phyloP scores from a whole-genome alignment of 37 sponge, comb jelly and placozoan species.

The Dysidea cf. avara region DNA sequence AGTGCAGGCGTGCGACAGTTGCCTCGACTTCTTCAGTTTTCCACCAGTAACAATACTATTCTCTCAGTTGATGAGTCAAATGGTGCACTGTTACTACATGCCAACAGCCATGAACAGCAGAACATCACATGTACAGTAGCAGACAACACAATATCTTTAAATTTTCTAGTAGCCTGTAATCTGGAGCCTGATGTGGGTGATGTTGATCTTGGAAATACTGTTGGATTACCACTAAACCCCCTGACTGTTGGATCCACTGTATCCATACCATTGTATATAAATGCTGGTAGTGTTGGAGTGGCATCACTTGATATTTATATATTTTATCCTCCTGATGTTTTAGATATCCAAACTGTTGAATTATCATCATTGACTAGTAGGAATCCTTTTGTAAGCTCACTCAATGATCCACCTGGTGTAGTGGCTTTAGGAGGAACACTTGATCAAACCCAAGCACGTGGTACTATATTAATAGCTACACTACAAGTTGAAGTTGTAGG shows the following conservation, averaged over 20 bases:
- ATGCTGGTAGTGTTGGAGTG: constrained; percentile 40
- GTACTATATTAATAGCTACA: too few species aligned
- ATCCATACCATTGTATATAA: constrained; percentile 58
- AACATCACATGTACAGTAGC: constrained; percentile 1
- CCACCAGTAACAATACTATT: constrained; percentile 1
- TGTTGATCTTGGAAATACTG: constrained; percentile 59
- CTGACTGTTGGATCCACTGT: constrained; percentile 16
- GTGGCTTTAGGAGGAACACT: constrained; percentile 54
- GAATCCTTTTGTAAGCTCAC: background rate
- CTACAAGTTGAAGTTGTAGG: too few species aligned
- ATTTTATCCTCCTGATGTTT: constrained; percentile 45
- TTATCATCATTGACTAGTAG: constrained; percentile 32
- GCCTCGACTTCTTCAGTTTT: constrained; percentile 43
- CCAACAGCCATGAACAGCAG: constrained; percentile 26
- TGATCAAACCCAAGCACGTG: too few species aligned
- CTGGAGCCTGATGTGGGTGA: constrained; percentile 76
- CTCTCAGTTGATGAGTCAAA: constrained; percentile 21
- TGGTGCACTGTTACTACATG: constrained; percentile 45
- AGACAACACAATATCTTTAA: background rate
- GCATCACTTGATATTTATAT: constrained; percentile 54
- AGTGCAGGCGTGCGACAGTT: background rate
- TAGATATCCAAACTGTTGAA: constrained; percentile 17
- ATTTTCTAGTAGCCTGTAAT: constrained; percentile 35
- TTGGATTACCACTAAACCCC: constrained; percentile 47
- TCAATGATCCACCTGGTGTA: constrained; percentile 24